A percentile compares a stretch with the other conserved stretches of the same genome.
Conservation (phyloP, 2,113 vertebrate genomes). For the Hydrochoerus hydrochaeris region DNA sequence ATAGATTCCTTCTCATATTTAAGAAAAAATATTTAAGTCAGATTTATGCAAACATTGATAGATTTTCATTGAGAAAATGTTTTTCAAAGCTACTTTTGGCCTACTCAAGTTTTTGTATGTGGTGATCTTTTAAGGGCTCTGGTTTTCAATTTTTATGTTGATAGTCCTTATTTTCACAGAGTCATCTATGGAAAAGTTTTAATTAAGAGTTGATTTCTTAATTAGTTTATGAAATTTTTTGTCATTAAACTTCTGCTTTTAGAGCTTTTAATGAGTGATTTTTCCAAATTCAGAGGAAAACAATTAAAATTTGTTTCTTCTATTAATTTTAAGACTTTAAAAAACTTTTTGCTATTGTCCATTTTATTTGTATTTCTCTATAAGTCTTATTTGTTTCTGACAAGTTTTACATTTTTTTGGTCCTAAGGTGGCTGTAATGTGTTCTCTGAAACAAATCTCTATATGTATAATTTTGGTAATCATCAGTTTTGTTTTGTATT, state of each 20-base stretch:
- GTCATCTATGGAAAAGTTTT: slow-evolving; percentile 1
- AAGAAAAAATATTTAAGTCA: slow-evolving; percentile 52
- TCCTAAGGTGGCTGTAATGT: background rate
- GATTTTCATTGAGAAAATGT: slow-evolving; percentile 56
- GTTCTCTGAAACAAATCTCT: slow-evolving; percentile 8
- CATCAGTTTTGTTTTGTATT: slow-evolving; percentile 50
- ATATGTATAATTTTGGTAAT: background rate
- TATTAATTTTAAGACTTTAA: slow-evolving; percentile 48
- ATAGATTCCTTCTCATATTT: background rate
- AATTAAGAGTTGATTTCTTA: slow-evolving; percentile 15
- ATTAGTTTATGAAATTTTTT: slow-evolving; percentile 38
- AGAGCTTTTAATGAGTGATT: slow-evolving; percentile 11
- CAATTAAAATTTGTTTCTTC: slow-evolving; percentile 45
- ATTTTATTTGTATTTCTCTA: slow-evolving; percentile 42
- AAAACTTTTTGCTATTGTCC: background rate
- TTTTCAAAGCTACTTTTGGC: slow-evolving; percentile 11
- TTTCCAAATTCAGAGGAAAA: slow-evolving; percentile 45
- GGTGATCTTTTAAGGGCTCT: background rate
- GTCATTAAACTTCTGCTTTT: background rate
- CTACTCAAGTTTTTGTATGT: background rate
- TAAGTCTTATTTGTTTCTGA: background rate
- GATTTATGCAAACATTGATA: slow-evolving; percentile 28
- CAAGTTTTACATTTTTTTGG: background rate
- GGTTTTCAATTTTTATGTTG: background rate
- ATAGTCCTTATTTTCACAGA: slow-evolving; percentile 24